These are phyloP conservation scores for Catocala nupta DNA, from an alignment of 2,888 invertebrate species.

Conservation along the genomic window DNA sequence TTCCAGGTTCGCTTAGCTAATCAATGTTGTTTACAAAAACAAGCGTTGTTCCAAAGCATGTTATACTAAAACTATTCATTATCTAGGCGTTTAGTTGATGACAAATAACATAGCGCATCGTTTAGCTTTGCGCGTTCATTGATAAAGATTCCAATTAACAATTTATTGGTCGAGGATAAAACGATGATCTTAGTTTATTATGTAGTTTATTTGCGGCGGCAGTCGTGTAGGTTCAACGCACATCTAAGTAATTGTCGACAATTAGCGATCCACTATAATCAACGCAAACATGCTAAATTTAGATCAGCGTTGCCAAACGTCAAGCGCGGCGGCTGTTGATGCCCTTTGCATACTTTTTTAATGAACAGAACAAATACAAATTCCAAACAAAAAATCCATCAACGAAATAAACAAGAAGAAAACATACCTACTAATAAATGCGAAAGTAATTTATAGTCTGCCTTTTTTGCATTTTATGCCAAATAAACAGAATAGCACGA, in stretches of 20 bases:
- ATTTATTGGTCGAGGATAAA: constrained; percentile 56
- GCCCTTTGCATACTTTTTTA: neutral
- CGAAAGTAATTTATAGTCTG: too few relatives aligned
- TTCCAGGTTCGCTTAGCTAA: constrained; percentile 77
- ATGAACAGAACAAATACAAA: too few relatives aligned
- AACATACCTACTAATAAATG: too few relatives aligned
- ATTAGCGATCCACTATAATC: constrained; percentile 78
- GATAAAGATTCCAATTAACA: constrained; percentile 59
- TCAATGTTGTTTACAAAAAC: constrained; percentile 21
- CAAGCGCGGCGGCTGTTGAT: constrained; percentile 26
- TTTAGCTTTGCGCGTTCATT: constrained; percentile 51
- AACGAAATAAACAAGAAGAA: too few relatives aligned
- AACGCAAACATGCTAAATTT: constrained; percentile 80
- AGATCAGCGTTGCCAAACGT: constrained; percentile 60
- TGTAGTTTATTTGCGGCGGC: constrained; percentile 68
- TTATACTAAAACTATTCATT: constrained; percentile 1
- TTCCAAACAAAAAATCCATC: too few relatives aligned
- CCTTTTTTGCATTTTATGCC: too few relatives aligned
- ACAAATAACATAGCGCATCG: constrained; percentile 24
- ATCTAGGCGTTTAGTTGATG: constrained; percentile 20
- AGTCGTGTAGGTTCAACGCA: constrained; percentile 79
- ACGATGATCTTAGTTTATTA: constrained; percentile 51
- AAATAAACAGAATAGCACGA: too few relatives aligned
- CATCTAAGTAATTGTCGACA: constrained; percentile 83
- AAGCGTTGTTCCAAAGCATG: neutral